phyloP scores from a whole-genome alignment of 2,888 invertebrate genomes.

The Apomyelois bistriatella region DNA sequence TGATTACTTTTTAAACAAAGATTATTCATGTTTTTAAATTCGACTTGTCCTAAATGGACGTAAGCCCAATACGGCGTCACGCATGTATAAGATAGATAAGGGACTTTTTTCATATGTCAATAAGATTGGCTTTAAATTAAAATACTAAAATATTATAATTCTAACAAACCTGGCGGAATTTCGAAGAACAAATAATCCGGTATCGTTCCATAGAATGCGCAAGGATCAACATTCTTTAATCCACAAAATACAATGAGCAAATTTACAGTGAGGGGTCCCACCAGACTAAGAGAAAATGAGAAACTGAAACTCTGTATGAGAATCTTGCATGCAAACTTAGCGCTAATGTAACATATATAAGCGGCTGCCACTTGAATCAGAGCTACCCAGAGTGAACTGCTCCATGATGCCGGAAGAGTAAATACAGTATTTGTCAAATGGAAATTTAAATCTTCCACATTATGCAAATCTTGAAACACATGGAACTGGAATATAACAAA shows the following conservation, averaged over 20 bases:
- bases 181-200: slow-evolving; percentile 93
- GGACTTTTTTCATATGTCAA: no score
- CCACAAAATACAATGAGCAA: slow-evolving; percentile 84
- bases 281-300: slow-evolving; percentile 89
- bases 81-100: no score
- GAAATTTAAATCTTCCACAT: slow-evolving; percentile 55
- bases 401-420: slow-evolving; percentile 44
- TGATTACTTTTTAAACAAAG: no score
- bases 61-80: no score
- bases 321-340: slow-evolving; percentile 93
- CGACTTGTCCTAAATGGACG: no score
- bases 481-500: slow-evolving; percentile 74
- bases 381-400: slow-evolving; percentile 80
- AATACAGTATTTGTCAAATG: slow-evolving; percentile 49
- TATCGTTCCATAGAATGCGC: slow-evolving; percentile 82
- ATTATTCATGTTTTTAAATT: no score
- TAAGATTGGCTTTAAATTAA: no score
- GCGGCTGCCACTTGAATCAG: slow-evolving; percentile 83
- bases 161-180: slow-evolving; percentile 81
- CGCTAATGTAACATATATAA: slow-evolving; percentile 83
- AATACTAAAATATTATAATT: neutral
- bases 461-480: slow-evolving; percentile 48
- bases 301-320: slow-evolving; percentile 94
- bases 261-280: slow-evolving; percentile 86
- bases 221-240: slow-evolving; percentile 82